Percentiles rank a stretch among this genome's conserved stretches.
These are phyloP conservation scores for Homarus gammarus DNA, from an alignment of 2,888 invertebrate genomes.

Conservation along the genomic window DNA sequence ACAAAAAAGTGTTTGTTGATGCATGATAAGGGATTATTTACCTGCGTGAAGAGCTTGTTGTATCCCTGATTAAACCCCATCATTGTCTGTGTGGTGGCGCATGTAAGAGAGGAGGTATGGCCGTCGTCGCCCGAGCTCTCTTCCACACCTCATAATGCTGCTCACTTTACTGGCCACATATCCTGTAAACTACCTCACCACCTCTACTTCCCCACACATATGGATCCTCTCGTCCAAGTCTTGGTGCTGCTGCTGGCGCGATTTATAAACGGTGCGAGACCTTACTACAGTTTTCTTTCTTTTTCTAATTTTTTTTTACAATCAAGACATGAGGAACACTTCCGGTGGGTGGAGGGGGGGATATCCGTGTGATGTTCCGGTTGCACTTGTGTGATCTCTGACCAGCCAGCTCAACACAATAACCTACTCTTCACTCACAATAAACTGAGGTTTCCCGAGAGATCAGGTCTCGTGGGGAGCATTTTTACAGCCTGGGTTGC, in stretches of 20 bases:
- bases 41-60: constrained; percentile 76
- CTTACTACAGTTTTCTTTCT: too few relatives aligned
- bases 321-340: neutral
- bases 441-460: too few relatives aligned
- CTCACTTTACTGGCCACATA: constrained; percentile 1
- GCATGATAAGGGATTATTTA: too few relatives aligned
- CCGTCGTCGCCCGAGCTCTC: neutral
- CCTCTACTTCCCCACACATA: neutral
- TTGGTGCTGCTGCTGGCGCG: neutral
- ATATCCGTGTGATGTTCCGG: neutral
- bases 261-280: too few relatives aligned
- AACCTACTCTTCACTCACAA: too few relatives aligned
- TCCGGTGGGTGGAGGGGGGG: neutral
- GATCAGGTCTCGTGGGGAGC: too few relatives aligned
- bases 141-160: constrained; percentile 8
- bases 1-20: too few relatives aligned
- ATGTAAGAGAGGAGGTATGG: constrained; percentile 32
- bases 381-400: too few relatives aligned
- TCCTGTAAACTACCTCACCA: neutral
- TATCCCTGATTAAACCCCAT: constrained; percentile 76
- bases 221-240: neutral
- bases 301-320: too few relatives aligned
- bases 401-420: too few relatives aligned
- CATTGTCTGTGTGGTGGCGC: constrained; percentile 61
- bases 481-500: too few relatives aligned